Evolutionary conservation across 2,113 vertebrate species (phyloP), one percentile per base, ranked within the genome.

Genomic region (Notarius lentiginosus): DNA sequence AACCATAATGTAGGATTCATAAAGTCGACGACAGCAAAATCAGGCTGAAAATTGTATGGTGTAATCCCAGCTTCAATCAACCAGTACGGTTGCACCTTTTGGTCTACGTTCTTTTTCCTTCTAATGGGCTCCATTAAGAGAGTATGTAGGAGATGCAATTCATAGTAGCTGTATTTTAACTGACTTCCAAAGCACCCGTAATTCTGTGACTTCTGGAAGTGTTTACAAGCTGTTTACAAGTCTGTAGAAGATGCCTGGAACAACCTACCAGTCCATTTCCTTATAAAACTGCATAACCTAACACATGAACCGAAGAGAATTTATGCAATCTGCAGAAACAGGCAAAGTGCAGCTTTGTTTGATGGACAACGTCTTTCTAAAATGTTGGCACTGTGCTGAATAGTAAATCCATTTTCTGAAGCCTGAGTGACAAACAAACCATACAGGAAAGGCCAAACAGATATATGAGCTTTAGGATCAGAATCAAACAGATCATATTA

Each of bases 401-500:
- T 66, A 58, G 27, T 75, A 14, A 51, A 6, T 15, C 12, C 8
- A 34, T 75, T 72, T 17, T 34, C 55, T 49, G 34, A 86, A 30
- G 55, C 81, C 70, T 90, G 86, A 91, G 56, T 91, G 89, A 80
- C 87, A 90, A 81, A 49, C 83, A 65, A 80, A n/a, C n/a, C 84
- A 61, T 41, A 34, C 55, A 55, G 51, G 84, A 41, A 79, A 76
- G 55, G 34, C 22, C 79, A 84, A 86, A 91, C 76, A 83, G 83
- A 92, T 77, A 89, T 81, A 65, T 0, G 80, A 89, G 83, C 82
- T n/a, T 8, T 55, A 53, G 51, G 65, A 84, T 86, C 87, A 91
- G 90, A 92, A 92, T 92, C 88, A 84, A 72, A 68, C 17, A 60
- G 89, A 91, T 93, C 90, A 51, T 60, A 87, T 94, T 92, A 92